Evolutionary conservation across 2,888 invertebrate species (phyloP).

Genomic region (Standfussiana lucernea): DNA sequence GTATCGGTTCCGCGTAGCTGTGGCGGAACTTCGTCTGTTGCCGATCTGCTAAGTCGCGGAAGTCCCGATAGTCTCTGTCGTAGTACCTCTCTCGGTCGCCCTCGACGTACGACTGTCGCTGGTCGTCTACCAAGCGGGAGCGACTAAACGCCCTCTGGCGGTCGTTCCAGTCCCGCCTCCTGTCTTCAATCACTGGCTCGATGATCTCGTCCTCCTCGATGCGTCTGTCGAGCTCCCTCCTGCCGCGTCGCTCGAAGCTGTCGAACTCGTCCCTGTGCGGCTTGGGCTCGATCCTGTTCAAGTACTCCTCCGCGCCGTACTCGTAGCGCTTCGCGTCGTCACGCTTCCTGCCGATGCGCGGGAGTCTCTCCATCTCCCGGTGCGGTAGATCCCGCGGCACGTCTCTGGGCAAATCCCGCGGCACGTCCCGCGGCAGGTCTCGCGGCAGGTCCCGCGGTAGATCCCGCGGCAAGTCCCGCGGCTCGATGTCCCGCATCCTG

Average conservation of each 20-base stretch:
- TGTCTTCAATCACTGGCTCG: slow-evolving; percentile 86
- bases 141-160: slow-evolving; percentile 87
- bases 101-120: slow-evolving; percentile 86
- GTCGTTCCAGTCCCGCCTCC: slow-evolving; percentile 86
- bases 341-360: slow-evolving; percentile 86
- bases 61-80: slow-evolving; percentile 87
- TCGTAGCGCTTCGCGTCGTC: slow-evolving; percentile 86
- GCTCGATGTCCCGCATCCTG: slow-evolving; percentile 78
- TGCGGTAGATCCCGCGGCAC: slow-evolving; percentile 75
- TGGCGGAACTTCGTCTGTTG: slow-evolving; percentile 90
- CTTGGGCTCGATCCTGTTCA: slow-evolving; percentile 85
- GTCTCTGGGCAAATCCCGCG: slow-evolving; percentile 69
- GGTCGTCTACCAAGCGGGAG: slow-evolving; percentile 86
- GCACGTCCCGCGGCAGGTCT: not conserved
- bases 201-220: slow-evolving; percentile 88
- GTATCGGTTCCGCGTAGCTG: slow-evolving; percentile 93
- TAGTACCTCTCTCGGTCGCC: slow-evolving; percentile 85
- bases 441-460: slow-evolving; percentile 69
- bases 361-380: slow-evolving; percentile 86
- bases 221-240: slow-evolving; percentile 85
- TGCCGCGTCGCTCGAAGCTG: slow-evolving; percentile 81
- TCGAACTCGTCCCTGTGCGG: slow-evolving; percentile 84
- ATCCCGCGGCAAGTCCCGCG: slow-evolving; percentile 64
- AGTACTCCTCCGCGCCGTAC: slow-evolving; percentile 86
- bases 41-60: slow-evolving; percentile 84